Percentiles rank a stretch among this genome's conserved stretches.
These are phyloP conservation scores for Ischnura elegans DNA, from an alignment of 2,888 invertebrate species.

Conservation along the genomic window DNA sequence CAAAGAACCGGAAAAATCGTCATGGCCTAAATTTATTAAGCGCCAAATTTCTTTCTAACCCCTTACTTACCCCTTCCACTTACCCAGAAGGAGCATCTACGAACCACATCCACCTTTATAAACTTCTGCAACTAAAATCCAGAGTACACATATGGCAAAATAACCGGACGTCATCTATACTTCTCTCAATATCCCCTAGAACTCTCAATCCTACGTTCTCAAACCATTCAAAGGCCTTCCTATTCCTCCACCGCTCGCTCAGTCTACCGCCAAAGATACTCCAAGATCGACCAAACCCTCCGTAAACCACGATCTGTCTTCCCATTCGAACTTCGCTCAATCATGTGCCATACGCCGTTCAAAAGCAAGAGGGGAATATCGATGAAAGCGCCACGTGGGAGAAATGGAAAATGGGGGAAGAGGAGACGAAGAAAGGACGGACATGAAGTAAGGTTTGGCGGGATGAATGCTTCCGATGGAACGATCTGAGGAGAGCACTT, in stretches of 20 bases:
- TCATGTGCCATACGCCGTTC: constrained; percentile 23
- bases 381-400: background rate
- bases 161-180: too few species aligned
- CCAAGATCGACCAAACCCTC: background rate
- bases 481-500: too few species aligned
- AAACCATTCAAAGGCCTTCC: background rate
- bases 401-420: background rate
- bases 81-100: too few species aligned
- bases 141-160: too few species aligned
- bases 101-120: too few species aligned
- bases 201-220: background rate
- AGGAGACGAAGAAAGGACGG: background rate
- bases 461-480: too few species aligned
- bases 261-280: background rate
- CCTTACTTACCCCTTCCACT: too few species aligned
- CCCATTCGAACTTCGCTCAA: constrained; percentile 18
- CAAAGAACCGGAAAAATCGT: too few species aligned
- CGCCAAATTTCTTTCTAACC: too few species aligned
- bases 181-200: background rate
- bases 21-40: too few species aligned
- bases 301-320: background rate
- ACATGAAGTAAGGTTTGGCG: too few species aligned
- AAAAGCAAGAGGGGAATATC: background rate
- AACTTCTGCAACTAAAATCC: too few species aligned
- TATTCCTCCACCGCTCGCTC: background rate